Percentiles rank a stretch among this genome's conserved stretches.
These are phyloP conservation scores for Thalpophila matura DNA, from an alignment of 2,888 invertebrate species.

Conservation along the genomic window DNA sequence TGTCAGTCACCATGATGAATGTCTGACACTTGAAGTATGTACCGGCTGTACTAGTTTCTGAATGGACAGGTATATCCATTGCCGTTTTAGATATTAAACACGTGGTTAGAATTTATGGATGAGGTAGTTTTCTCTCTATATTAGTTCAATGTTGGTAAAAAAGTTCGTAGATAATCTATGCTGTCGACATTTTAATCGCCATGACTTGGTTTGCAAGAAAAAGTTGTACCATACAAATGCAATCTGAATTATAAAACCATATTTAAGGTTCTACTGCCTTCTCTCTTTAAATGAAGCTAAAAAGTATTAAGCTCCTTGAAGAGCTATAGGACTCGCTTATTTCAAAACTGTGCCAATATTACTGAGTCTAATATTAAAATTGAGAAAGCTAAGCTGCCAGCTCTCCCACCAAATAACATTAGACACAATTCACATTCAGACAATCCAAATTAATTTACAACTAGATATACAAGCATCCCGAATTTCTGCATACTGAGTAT, in stretches of 20 bases:
- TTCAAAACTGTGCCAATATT: too few relatives aligned
- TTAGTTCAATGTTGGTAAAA: constrained; percentile 9
- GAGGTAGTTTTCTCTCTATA: constrained; percentile 18
- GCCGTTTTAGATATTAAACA: constrained; percentile 47
- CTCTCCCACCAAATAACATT: not conserved
- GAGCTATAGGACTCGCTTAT: too few relatives aligned
- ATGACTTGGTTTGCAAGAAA: constrained; percentile 10
- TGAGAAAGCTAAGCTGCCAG: too few relatives aligned
- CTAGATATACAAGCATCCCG: constrained; percentile 5
- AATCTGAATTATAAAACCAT: too few relatives aligned
- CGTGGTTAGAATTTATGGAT: constrained; percentile 51
- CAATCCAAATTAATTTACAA: constrained; percentile 26
- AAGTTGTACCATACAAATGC: too few relatives aligned
- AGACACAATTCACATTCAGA: constrained; percentile 6
- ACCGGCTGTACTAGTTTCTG: constrained; percentile 51
- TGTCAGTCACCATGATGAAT: constrained; percentile 55
- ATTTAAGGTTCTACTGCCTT: too few relatives aligned
- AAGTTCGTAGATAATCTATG: constrained; percentile 1
- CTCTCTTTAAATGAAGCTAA: too few relatives aligned
- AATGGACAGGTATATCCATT: constrained; percentile 54
- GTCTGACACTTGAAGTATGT: constrained; percentile 58
- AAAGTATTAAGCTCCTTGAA: too few relatives aligned
- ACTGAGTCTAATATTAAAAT: too few relatives aligned
- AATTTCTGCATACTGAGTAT: constrained; percentile 9
- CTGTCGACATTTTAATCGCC: constrained; percentile 40